phyloP scores from a whole-genome alignment of 2,797 vertebrate species.

The Octomys mimax region DNA sequence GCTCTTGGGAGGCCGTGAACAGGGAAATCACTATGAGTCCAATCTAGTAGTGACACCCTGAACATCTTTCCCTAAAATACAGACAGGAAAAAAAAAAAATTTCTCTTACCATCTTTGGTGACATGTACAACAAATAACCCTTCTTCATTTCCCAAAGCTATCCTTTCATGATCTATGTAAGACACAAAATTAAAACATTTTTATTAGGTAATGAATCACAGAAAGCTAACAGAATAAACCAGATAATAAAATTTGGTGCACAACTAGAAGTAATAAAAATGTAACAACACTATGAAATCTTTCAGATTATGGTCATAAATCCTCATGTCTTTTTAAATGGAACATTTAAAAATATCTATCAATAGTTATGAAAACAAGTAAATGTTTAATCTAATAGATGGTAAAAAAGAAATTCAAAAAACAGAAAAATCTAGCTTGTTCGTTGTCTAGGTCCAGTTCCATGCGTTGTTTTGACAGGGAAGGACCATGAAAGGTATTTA shows the following conservation, averaged over 20 bases:
- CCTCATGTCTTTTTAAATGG: neutral
- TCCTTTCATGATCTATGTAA: slow-evolving; percentile 97
- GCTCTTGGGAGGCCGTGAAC: too few species aligned
- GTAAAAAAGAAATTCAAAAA: neutral
- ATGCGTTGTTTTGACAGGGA: slow-evolving; percentile 37
- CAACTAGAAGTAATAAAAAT: slow-evolving; percentile 29
- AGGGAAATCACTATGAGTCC: too few species aligned
- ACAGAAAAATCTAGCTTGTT: neutral
- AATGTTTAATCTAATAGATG: slow-evolving; percentile 43
- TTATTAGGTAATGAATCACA: slow-evolving; percentile 64
- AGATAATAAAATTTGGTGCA: slow-evolving; percentile 44
- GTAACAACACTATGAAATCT: slow-evolving; percentile 20
- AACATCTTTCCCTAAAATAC: too few species aligned
- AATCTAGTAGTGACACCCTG: too few species aligned
- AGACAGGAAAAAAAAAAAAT: neutral
- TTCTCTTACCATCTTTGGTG: slow-evolving; percentile 98
- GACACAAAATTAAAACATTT: slow-evolving; percentile 71
- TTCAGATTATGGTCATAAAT: slow-evolving; percentile 35
- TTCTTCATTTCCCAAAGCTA: slow-evolving; percentile 98
- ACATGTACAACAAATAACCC: slow-evolving; percentile 97
- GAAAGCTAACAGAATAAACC: slow-evolving; percentile 53
- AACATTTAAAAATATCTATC: slow-evolving; percentile 48
- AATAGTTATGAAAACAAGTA: slow-evolving; percentile 41
- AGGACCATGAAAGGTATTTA: neutral
- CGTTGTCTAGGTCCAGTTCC: neutral